Conservation (phyloP, 2,888 invertebrate species). For the Drosophila longiperda region DNA sequence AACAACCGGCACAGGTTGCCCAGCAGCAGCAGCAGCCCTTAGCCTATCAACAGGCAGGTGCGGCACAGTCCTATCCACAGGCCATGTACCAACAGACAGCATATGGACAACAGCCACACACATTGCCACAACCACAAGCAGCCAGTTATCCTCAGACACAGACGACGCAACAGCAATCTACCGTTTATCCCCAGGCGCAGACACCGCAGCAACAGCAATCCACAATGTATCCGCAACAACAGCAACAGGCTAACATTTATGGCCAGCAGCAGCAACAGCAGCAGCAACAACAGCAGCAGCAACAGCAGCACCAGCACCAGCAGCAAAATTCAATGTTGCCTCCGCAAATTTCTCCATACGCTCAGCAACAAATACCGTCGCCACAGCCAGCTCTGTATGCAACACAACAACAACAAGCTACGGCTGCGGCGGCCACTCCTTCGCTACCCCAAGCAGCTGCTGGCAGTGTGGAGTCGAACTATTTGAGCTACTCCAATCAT, state of each 20-base stretch:
- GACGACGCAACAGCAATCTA: slow-evolving; percentile 17
- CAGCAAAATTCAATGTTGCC: slow-evolving; percentile 9
- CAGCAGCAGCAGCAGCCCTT: slow-evolving; percentile 32
- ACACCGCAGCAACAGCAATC: slow-evolving; percentile 8
- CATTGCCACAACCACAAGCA: slow-evolving; percentile 8
- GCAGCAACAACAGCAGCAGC: slow-evolving; percentile 15
- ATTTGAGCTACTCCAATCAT: slow-evolving; percentile 83
- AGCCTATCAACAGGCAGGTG: slow-evolving; percentile 24
- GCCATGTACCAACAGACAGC: slow-evolving; percentile 17
- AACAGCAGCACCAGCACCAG: slow-evolving; percentile 21
- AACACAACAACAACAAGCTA: slow-evolving; percentile 21
- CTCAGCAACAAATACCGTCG: slow-evolving; percentile 5
- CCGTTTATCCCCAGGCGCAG: too few relatives aligned
- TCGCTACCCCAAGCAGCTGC: slow-evolving; percentile 2
- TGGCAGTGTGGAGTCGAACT: slow-evolving; percentile 24
- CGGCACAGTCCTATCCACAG: slow-evolving; percentile 27
- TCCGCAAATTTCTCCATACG: slow-evolving; percentile 3
- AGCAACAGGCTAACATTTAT: too few relatives aligned
- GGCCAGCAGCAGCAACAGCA: slow-evolving; percentile 9
- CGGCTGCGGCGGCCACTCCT: not conserved
- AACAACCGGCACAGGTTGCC: not conserved
- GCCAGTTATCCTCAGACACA: slow-evolving; percentile 12
- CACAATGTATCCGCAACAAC: too few relatives aligned
- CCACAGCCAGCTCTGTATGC: slow-evolving; percentile 48
- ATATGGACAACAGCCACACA: slow-evolving; percentile 27